Percentiles rank a stretch among this genome's conserved stretches.
These are phyloP conservation scores for Melanerpes formicivorus DNA, from an alignment of 2,113 vertebrate genomes.

Conservation along the genomic window DNA sequence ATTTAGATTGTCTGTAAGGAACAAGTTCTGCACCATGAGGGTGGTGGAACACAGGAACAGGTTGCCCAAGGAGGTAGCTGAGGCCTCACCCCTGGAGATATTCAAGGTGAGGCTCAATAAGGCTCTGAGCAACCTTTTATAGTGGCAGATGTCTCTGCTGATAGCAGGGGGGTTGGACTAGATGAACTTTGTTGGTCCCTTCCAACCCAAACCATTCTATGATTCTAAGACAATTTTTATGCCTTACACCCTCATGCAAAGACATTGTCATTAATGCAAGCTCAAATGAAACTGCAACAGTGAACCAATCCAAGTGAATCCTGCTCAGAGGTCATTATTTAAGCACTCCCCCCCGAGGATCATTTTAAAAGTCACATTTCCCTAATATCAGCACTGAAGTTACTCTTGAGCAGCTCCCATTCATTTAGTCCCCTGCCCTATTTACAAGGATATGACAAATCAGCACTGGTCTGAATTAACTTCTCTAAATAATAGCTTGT, in stretches of 20 bases:
- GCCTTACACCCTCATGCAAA: neutral
- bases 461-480: neutral
- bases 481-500: neutral
- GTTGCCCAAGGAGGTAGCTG: too few relatives aligned
- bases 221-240: neutral
- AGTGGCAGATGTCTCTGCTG: too few relatives aligned
- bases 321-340: neutral
- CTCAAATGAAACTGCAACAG: neutral
- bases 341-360: neutral
- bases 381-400: neutral
- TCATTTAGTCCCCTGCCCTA: neutral
- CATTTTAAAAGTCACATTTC: neutral
- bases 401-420: neutral
- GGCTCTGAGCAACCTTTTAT: too few relatives aligned
- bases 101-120: too few relatives aligned
- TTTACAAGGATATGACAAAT: neutral
- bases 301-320: neutral
- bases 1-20: too few relatives aligned
- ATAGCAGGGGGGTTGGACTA: too few relatives aligned
- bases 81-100: too few relatives aligned
- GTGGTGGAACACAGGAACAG: too few relatives aligned
- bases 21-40: too few relatives aligned
- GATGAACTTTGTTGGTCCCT: too few relatives aligned
- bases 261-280: neutral
- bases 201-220: too few relatives aligned